These are phyloP conservation scores for Stenoptilia bipunctidactyla DNA, from an alignment of 2,888 invertebrate genomes.

Conservation along the genomic window DNA sequence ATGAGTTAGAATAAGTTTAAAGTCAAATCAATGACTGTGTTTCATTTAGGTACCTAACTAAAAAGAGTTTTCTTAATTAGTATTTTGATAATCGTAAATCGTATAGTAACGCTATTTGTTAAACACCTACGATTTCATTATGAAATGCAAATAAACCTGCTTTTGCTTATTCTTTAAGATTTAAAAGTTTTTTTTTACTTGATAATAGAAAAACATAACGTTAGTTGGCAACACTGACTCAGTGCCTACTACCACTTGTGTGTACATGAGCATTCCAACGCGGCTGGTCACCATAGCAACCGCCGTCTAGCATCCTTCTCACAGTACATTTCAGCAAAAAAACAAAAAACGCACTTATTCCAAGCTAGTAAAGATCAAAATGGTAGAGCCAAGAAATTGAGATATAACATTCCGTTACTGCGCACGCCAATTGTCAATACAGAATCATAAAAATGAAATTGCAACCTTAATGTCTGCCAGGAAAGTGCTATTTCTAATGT, in stretches of 20 bases:
- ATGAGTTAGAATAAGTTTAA: too few relatives aligned
- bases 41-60: too few relatives aligned
- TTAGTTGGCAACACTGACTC: constrained; percentile 42
- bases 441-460: constrained; percentile 60
- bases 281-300: constrained; percentile 72
- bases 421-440: constrained; percentile 52
- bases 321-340: constrained; percentile 28
- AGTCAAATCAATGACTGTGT: too few relatives aligned
- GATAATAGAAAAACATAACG: too few relatives aligned
- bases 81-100: too few relatives aligned
- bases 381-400: constrained; percentile 45
- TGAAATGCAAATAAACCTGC: too few relatives aligned
- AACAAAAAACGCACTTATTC: constrained; percentile 53
- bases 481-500: constrained; percentile 59
- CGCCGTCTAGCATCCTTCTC: constrained; percentile 35
- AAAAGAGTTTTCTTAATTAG: too few relatives aligned
- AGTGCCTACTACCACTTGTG: constrained; percentile 18
- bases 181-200: too few relatives aligned
- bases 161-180: too few relatives aligned
- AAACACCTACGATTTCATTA: too few relatives aligned
- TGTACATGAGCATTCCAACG: constrained; percentile 49
- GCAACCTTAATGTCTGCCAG: constrained; percentile 56
- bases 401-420: constrained; percentile 64
- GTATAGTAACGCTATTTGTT: too few relatives aligned
- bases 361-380: constrained; percentile 37